Conservation (phyloP, 1,140 invertebrate species). For the Phortica variegata region DNA sequence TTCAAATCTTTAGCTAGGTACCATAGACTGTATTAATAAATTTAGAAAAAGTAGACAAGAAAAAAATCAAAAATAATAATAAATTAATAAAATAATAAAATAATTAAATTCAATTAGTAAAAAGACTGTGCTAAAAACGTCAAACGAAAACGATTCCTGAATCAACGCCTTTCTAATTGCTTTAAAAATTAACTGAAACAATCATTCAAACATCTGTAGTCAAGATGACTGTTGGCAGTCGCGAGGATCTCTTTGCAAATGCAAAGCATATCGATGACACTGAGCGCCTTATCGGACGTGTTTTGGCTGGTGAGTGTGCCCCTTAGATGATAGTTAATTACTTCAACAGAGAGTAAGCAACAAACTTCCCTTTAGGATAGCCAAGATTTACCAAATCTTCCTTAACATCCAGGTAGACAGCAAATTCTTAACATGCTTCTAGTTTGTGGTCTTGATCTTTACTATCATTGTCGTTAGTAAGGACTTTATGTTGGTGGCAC, state of each 20-base stretch:
- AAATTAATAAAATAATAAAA: too few relatives aligned
- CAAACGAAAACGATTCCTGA: too few relatives aligned
- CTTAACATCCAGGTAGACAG: not conserved
- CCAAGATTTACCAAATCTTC: not conserved
- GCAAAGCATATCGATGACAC: slow-evolving; percentile 51
- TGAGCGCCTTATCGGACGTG: slow-evolving; percentile 47
- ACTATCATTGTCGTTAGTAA: not conserved
- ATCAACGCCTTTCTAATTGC: too few relatives aligned
- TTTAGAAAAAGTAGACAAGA: too few relatives aligned
- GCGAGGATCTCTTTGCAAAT: slow-evolving; percentile 51
- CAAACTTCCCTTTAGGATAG: slow-evolving; percentile 11
- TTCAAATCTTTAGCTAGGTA: too few relatives aligned
- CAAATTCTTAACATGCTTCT: slow-evolving; percentile 21
- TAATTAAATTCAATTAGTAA: too few relatives aligned
- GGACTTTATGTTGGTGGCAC: not conserved
- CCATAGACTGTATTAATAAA: too few relatives aligned
- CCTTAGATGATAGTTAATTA: slow-evolving; percentile 1
- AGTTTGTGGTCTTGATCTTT: not conserved
- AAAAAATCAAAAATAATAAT: too few relatives aligned
- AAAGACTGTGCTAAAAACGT: too few relatives aligned
- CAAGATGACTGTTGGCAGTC: slow-evolving; percentile 48
- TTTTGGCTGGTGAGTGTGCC: slow-evolving; percentile 46
- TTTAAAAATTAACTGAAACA: not conserved
- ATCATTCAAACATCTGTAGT: not conserved
- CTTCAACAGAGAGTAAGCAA: too few relatives aligned